phyloP scores from a whole-genome alignment of 1,140 invertebrate species.

The Archegozetes longisetosus region DNA sequence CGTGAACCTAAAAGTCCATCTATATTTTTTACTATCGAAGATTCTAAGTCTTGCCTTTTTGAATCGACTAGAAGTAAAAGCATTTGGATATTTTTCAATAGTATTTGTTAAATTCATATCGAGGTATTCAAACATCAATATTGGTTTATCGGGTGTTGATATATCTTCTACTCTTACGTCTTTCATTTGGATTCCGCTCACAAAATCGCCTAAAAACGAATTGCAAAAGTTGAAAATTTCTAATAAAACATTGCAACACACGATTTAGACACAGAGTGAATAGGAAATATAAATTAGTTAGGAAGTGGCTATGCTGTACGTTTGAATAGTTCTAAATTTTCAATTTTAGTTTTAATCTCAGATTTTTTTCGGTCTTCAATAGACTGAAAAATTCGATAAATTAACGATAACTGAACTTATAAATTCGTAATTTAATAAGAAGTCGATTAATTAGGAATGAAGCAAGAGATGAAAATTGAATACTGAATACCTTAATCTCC shows the following conservation, averaged over 20 bases:
- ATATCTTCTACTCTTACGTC: constrained; percentile 3
- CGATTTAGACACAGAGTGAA: not conserved
- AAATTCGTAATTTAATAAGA: no score
- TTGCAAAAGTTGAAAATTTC: no score
- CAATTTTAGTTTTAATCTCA: no score
- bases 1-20: constrained; percentile 9
- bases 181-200: not conserved
- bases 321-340: no score
- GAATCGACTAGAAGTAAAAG: constrained; percentile 8
- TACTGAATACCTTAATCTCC: no score
- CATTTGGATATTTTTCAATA: constrained; percentile 4
- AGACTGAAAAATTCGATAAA: not conserved
- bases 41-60: not conserved
- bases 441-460: no score
- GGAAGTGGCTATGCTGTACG: not conserved
- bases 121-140: not conserved
- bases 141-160: not conserved
- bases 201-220: constrained; percentile 6
- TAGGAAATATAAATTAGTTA: not conserved
- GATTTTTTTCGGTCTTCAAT: not conserved
- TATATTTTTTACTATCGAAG: not conserved
- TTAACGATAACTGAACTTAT: not conserved
- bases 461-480: no score
- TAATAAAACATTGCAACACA: no score
- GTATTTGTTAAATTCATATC: constrained; percentile 1